Conservation (phyloP, 2,797 vertebrate genomes). For the Enteromius anoplus region DNA sequence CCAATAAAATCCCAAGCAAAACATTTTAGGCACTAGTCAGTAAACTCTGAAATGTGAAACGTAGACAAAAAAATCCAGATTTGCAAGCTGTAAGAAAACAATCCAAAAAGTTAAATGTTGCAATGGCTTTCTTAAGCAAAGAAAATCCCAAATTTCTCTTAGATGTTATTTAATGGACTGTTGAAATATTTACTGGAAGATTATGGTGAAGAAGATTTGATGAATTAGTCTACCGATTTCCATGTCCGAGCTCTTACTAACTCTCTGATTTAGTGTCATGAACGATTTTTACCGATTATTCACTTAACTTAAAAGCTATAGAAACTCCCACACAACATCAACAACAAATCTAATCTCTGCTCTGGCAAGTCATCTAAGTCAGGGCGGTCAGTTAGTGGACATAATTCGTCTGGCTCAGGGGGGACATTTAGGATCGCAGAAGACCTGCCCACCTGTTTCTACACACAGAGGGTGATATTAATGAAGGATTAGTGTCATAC, state of each 20-base stretch:
- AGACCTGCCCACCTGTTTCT: slow-evolving; percentile 36
- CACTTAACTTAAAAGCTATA: not conserved
- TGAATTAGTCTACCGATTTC: not conserved
- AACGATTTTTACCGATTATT: not conserved
- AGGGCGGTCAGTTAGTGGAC: not conserved
- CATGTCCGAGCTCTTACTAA: not conserved
- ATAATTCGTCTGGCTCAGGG: slow-evolving; percentile 16
- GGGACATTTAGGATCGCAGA: slow-evolving; percentile 1
- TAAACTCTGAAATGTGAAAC: not conserved
- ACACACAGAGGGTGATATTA: not conserved
- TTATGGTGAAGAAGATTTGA: not conserved
- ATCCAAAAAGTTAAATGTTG: not conserved
- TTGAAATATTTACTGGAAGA: not conserved
- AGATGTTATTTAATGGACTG: not conserved
- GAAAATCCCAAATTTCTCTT: not conserved
- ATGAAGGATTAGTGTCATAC: slow-evolving; percentile 33
- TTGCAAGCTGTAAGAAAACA: not conserved
- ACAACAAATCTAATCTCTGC: slow-evolving; percentile 24
- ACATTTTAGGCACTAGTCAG: not conserved
- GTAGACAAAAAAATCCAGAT: not conserved
- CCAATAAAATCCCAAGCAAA: not conserved
- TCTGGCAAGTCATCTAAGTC: slow-evolving; percentile 28
- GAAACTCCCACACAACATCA: slow-evolving; percentile 11
- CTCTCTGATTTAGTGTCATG: not conserved
- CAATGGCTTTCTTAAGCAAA: not conserved